Conservation (phyloP, 2,888 invertebrate species). For the Sphaerophoria rueppellii region DNA sequence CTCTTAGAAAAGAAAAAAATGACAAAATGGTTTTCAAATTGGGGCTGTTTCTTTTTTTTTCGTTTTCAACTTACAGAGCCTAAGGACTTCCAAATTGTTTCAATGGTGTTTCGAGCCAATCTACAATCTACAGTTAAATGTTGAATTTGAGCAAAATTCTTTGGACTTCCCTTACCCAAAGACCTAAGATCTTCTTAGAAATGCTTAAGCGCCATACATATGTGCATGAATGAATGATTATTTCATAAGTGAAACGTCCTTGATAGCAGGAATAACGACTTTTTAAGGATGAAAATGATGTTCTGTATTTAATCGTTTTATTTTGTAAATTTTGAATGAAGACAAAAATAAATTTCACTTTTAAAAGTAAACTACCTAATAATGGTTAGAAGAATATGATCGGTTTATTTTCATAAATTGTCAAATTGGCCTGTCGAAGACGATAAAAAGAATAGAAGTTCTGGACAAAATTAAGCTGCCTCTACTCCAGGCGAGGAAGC, state of each 20-base stretch:
- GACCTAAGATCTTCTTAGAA: constrained; percentile 11
- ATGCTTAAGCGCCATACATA: constrained; percentile 1
- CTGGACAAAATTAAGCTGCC: neutral
- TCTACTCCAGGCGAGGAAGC: neutral
- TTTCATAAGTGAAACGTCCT: neutral
- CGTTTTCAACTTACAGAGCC: neutral
- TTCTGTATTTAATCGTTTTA: constrained; percentile 60
- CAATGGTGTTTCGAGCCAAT: constrained; percentile 13
- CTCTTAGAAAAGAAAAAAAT: constrained; percentile 67
- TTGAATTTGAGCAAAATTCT: constrained; percentile 7
- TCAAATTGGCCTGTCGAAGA: constrained; percentile 40
- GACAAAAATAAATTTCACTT: constrained; percentile 48
- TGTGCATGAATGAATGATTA: neutral
- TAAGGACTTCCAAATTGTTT: neutral
- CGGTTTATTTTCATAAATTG: constrained; percentile 28
- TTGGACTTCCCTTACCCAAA: constrained; percentile 45
- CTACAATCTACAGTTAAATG: constrained; percentile 61
- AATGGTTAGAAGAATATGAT: constrained; percentile 28
- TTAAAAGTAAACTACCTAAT: constrained; percentile 67
- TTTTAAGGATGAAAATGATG: constrained; percentile 58
- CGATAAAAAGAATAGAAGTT: constrained; percentile 34
- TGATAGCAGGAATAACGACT: constrained; percentile 46
- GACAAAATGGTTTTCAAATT: constrained; percentile 69
- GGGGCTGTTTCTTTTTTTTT: constrained; percentile 46
- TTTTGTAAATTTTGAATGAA: constrained; percentile 4